Evolutionary conservation across 2,113 vertebrate genomes (phyloP).

Genomic region (Pangasianodon gigas): DNA sequence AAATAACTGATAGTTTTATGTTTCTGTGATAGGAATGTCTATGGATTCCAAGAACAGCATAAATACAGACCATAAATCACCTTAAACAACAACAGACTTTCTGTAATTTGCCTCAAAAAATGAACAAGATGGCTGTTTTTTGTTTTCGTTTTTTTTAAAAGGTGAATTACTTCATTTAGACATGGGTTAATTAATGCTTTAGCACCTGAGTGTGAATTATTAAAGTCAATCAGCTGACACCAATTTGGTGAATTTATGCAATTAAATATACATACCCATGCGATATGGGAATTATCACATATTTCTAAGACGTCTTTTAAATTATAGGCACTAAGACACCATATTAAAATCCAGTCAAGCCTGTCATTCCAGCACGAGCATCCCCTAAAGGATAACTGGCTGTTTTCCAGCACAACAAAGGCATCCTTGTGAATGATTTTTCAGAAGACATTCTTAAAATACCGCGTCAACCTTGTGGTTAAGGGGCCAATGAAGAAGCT

Average conservation of each 20-base stretch:
- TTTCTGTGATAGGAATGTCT: background rate
- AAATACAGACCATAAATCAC: conserved; percentile 5
- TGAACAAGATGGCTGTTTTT: background rate
- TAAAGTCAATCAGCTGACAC: background rate
- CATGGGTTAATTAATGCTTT: background rate
- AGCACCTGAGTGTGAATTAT: background rate
- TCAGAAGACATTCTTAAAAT: conserved; percentile 43
- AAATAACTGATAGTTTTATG: background rate
- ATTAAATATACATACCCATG: background rate
- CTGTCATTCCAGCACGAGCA: background rate
- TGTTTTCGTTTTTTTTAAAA: background rate
- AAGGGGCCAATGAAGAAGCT: conserved; percentile 27
- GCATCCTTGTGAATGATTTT: conserved; percentile 27
- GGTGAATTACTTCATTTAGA: background rate
- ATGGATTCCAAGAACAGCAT: background rate
- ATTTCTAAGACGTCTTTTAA: background rate
- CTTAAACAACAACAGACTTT: background rate
- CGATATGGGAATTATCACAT: background rate
- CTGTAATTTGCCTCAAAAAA: background rate
- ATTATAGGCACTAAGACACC: background rate
- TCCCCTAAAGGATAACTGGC: conserved; percentile 32
- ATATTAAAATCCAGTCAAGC: background rate
- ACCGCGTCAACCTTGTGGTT: conserved; percentile 31
- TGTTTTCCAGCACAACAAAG: conserved; percentile 28
- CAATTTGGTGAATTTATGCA: background rate